Evolutionary conservation across 2,797 vertebrate species (phyloP).

Genomic region (Myripristis jacobus): DNA sequence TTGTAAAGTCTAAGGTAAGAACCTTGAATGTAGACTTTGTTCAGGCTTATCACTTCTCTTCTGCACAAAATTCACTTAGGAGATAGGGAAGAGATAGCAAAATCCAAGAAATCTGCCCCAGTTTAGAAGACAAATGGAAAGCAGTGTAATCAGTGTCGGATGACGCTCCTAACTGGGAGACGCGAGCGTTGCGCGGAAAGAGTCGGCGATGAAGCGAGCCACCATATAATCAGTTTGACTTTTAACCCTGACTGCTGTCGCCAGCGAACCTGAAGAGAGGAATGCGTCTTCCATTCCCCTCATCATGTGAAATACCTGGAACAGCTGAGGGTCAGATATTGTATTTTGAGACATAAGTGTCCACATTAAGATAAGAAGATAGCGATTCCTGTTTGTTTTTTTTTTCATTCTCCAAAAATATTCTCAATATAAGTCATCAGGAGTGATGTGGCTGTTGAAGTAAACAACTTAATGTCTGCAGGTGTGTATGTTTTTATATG

Average conservation of each 20-base stretch:
- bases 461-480: background rate
- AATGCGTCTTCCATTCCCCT: background rate
- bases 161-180: slow-evolving; percentile 49
- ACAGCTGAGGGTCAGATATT: slow-evolving; percentile 21
- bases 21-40: slow-evolving; percentile 71
- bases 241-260: slow-evolving; percentile 58
- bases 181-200: slow-evolving; percentile 27
- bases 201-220: slow-evolving; percentile 39
- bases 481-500: too few relatives aligned
- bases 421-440: background rate
- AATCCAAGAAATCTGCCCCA: slow-evolving; percentile 30
- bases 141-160: slow-evolving; percentile 47
- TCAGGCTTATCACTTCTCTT: slow-evolving; percentile 66
- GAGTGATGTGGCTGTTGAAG: slow-evolving; percentile 1
- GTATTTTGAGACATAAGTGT: slow-evolving; percentile 22
- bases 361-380: too few relatives aligned
- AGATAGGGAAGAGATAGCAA: slow-evolving; percentile 52
- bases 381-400: too few relatives aligned
- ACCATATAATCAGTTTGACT: slow-evolving; percentile 63
- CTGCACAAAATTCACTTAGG: slow-evolving; percentile 37
- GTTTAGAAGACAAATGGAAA: slow-evolving; percentile 39
- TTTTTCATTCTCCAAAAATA: too few relatives aligned
- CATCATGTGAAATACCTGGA: slow-evolving; percentile 31
- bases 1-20: slow-evolving; percentile 52
- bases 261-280: slow-evolving; percentile 47